phyloP scores from a whole-genome alignment of 2,797 vertebrate genomes.

The Liparis tanakae region DNA sequence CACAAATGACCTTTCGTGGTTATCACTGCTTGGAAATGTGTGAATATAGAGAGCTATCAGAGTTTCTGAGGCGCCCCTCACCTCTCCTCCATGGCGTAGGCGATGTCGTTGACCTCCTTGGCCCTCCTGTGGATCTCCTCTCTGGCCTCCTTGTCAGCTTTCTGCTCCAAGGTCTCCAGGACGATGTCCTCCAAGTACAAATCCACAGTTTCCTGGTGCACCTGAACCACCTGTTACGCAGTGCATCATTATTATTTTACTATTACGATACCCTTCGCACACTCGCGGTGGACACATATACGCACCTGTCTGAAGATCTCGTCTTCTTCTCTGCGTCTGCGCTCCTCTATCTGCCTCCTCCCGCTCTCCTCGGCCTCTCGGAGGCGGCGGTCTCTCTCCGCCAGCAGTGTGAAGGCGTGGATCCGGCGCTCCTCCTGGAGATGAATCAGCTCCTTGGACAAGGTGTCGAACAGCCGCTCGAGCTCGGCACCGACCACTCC shows the following conservation, averaged over 20 bases:
- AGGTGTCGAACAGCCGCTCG: slow-evolving; percentile 87
- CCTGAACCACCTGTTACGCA: slow-evolving; percentile 86
- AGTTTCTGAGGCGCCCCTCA: slow-evolving; percentile 54
- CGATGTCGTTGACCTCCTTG: slow-evolving; percentile 88
- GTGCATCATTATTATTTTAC: not conserved
- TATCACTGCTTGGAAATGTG: not conserved
- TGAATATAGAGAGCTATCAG: not conserved
- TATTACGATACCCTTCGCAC: not conserved
- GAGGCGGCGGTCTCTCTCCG: slow-evolving; percentile 88
- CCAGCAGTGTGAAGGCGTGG: slow-evolving; percentile 90
- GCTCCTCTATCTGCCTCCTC: slow-evolving; percentile 89
- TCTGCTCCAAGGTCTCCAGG: slow-evolving; percentile 80
- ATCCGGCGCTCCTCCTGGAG: slow-evolving; percentile 92
- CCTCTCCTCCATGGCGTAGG: slow-evolving; percentile 89
- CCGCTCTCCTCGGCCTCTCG: slow-evolving; percentile 94
- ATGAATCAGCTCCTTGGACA: slow-evolving; percentile 92
- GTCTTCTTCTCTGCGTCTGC: slow-evolving; percentile 86
- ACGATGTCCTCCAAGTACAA: slow-evolving; percentile 94
- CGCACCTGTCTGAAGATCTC: slow-evolving; percentile 91
- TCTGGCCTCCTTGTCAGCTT: slow-evolving; percentile 89
- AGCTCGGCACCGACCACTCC: slow-evolving; percentile 83
- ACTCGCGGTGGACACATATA: not conserved
- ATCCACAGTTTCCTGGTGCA: slow-evolving; percentile 91
- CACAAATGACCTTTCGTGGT: slow-evolving; percentile 1
- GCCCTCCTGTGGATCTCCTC: slow-evolving; percentile 88